Base-by-base conservation (phyloP, 2,888 invertebrate species). In the Drosophila heteroneura region DNA sequence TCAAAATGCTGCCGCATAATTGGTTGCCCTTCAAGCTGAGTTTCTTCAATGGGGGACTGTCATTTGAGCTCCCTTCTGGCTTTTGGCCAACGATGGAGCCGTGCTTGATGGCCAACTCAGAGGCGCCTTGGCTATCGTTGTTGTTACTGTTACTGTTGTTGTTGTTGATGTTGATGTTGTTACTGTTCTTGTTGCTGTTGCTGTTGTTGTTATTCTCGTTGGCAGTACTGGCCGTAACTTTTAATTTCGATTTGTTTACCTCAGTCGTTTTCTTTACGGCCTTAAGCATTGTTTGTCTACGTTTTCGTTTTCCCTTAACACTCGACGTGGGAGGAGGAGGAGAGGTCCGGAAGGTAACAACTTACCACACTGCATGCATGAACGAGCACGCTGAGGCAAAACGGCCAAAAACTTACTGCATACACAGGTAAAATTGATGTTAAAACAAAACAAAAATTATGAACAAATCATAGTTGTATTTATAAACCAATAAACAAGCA, bases 1-100 rank as follows among this genome's bases (percentile, higher is more conserved):
- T 95, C 81, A 97, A 96, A 76, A 97, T 97, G 93, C 96, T 97
- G 67, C 97, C 97, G 93, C 97, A 97, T 35, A 97, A 94, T 78
- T 96, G 95, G 93, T 97, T 97, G 76, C 96, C 95, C 63, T 97
- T 94, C 49, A 97, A 94, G 92, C 96, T 97, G n/a, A 97, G 95
- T 79, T 95, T 96, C 44, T 96, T 96, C 26, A 97, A 93, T 14
- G 95, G 95, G 30, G 95, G 93, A 63, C 83, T 89, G 16, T 74
- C 74, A 68, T 56, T 75, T 41, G 70, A 14, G 3, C 35, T 69
- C 33, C 30, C 68, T 53, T 79, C 87, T 26, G 61, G 64, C 67
- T 68, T 60, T 58, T 74, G 69, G 60, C 61, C 71, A 62, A 53
- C 47, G 62, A 70, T 74, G 49, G 79, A 70, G 47, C 60, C 66